These are phyloP conservation scores for Limosa lapponica DNA, from an alignment of 2,797 vertebrate species.

Conservation along the genomic window DNA sequence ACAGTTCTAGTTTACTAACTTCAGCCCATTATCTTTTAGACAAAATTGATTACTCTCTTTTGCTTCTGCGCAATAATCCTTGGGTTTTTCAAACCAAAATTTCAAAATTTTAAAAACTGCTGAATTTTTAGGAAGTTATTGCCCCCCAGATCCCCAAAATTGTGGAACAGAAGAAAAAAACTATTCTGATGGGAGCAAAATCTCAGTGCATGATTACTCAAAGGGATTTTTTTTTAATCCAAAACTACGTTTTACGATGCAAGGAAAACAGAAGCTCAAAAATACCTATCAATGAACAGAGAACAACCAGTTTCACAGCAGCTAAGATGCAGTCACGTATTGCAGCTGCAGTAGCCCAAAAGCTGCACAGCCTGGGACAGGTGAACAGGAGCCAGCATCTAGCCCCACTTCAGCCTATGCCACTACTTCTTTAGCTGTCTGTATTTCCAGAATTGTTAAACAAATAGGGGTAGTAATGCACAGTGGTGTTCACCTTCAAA, in stretches of 20 bases:
- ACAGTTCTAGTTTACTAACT: background rate
- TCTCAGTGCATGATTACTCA: background rate
- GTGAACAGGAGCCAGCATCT: background rate
- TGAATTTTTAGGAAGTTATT: background rate
- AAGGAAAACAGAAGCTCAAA: background rate
- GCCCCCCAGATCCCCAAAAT: fast-evolving
- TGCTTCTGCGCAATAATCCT: background rate
- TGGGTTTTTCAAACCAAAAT: too few species aligned
- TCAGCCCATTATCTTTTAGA: background rate
- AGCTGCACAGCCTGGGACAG: background rate
- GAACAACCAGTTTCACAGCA: background rate
- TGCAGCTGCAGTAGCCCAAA: background rate
- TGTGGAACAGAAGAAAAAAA: background rate
- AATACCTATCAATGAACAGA: background rate
- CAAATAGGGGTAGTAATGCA: background rate
- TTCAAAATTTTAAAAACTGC: background rate
- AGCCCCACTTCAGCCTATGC: background rate
- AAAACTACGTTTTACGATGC: background rate
- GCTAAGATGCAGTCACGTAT: background rate
- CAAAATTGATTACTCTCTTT: background rate
- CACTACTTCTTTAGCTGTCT: background rate
- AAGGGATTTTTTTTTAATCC: background rate
- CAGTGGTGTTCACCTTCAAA: background rate
- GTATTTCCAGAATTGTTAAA: background rate
- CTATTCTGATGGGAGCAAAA: background rate